Base-by-base conservation (phyloP, 2,113 vertebrate genomes). In the Hemiprocne comata region DNA sequence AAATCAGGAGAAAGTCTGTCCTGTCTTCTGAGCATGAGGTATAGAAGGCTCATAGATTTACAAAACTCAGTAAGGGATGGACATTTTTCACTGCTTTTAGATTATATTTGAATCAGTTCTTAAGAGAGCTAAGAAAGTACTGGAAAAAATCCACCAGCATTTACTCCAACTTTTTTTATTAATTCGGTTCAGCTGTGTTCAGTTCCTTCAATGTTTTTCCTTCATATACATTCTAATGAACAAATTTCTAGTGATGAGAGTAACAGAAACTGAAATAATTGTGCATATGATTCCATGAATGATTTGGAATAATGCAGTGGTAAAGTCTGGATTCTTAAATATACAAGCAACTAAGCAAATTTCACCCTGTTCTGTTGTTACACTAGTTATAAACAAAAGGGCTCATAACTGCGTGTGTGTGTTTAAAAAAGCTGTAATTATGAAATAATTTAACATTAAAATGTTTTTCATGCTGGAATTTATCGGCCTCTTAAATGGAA, bases 201-300 rank as follows among this genome's bases (percentile, higher is more conserved):
- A 38, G 23, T 58, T 80, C 36, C 24, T 84, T 69, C 69, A 64
- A 12, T 88, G 57, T 80, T 93, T 92, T 60, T 72, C 81, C 57
- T 90, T 94, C 28, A 28, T 36, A 46, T 18, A 55, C 4, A 3
- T 86, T 81, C 81, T 61, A 90, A 89, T 67, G 66, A 93, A 93
- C 2, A 5, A 66, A 85, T 91, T 57, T 75, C 53, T 76, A 28
- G 60, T 51, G 67, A 79, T 70, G 64, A 90, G 62, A 53, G 55
- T 90, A 64, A 33, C 4, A 87, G 44, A 46, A 84, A 81, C 31
- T 44, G 36, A 85, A 86, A 88, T 76, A 15, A 55, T 60, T 91
- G 86, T 78, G 79, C 46, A 89, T 69, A 94, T 89, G 79, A 79
- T 62, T 73, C 53, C 80, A 38, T 38, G 80, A 95, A 87, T 29